Base-by-base conservation (phyloP, 2,888 invertebrate species). In the Strigamia crassipes region DNA sequence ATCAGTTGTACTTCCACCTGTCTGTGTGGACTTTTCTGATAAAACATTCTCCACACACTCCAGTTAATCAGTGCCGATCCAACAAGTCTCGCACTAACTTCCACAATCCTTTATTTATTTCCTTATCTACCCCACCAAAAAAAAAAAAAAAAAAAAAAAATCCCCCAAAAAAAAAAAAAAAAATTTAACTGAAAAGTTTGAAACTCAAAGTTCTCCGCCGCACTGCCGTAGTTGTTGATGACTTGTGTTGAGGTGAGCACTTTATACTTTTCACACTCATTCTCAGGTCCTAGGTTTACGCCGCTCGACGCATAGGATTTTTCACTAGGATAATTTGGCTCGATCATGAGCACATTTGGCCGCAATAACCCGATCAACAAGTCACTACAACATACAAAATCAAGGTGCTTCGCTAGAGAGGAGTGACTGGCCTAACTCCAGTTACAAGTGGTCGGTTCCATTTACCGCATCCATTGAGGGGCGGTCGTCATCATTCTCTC, bases 1-100 rank as follows among this genome's bases (percentile, higher is more conserved):
- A 77, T 77, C 78, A 38, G 78, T 38, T 77, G 78, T 38, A 38
- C 78, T 77, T 77, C 78, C 78, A 77, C 78, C 78, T 77, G 78
- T 38, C 78, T 77, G n/a, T 77, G 31, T 56, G 56, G 56, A 56
- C 56, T 56, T 56, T 56, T 56, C 56, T 56, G 56, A 56, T 56
- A 56, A 56, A 56, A 56, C 56, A 56, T 56, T 56, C 56, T 56
- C 56, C 56, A 56, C 56, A 56, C 56, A n/a, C 46, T 18, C 56
- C 56, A 18, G 56, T 56, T 56, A 56, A 56, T 56, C 56, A 56
- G 56, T 56, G 56, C 56, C 56, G 56, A 56, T 56, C 56, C 56
- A 56, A 56, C 56, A 56, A n/a, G 56, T 3, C 56, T 56, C 9
- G 21, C 51, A n/a, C 15, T 51, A 51, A 27, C 56, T 56, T 9